A percentile compares a stretch with the other conserved stretches of the same genome.
Conservation (phyloP, 2,888 invertebrate genomes). For the Trachelus tabidus region DNA sequence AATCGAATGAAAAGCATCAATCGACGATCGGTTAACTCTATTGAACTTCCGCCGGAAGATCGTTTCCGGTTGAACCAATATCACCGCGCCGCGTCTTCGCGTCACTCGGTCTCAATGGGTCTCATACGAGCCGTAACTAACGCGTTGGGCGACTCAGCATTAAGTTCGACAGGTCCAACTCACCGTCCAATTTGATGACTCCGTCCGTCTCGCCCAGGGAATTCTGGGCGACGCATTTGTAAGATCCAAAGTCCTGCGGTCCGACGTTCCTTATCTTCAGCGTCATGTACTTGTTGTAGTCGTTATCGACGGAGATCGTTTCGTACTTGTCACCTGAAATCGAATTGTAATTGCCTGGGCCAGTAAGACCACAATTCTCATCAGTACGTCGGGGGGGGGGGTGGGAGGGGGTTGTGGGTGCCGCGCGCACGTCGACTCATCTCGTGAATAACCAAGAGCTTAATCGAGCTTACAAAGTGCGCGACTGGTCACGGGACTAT, state of each 20-base stretch:
- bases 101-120: background rate
- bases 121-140: background rate
- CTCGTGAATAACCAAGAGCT: background rate
- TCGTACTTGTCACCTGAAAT: conserved; percentile 87
- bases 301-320: conserved; percentile 83
- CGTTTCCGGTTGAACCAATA: background rate
- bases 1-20: background rate
- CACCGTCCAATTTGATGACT: conserved; percentile 89
- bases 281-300: conserved; percentile 92
- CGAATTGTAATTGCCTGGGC: conserved; percentile 60
- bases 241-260: conserved; percentile 85
- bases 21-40: background rate
- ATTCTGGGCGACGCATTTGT: conserved; percentile 92
- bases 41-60: background rate
- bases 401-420: background rate
- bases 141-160: background rate
- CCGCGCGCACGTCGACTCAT: background rate
- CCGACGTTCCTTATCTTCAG: conserved; percentile 87
- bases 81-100: background rate
- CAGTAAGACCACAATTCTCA: conserved; percentile 43
- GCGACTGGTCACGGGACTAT: background rate
- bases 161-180: conserved; percentile 44
- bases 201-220: conserved; percentile 91
- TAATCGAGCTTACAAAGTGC: background rate
- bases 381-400: background rate